These are phyloP conservation scores for Chelidonichthys spinosus DNA, from an alignment of 2,797 vertebrate species.

Conservation along the genomic window DNA sequence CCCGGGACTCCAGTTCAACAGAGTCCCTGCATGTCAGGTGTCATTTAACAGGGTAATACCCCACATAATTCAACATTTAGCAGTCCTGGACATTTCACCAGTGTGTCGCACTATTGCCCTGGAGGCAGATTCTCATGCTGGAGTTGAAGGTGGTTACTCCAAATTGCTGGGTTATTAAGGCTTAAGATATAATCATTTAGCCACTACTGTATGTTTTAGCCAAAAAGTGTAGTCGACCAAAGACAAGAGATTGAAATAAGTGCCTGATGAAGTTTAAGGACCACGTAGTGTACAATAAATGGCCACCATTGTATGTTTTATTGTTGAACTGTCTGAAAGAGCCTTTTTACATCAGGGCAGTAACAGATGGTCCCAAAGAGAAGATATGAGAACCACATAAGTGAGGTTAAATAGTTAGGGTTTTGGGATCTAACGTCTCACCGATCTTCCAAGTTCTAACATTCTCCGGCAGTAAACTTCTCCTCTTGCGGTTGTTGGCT, in stretches of 20 bases:
- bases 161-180: conserved; percentile 15
- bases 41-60: conserved; percentile 26
- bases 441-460: conserved; percentile 10
- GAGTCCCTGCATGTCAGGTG: conserved; percentile 19
- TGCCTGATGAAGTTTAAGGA: conserved; percentile 9
- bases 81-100: conserved; percentile 27
- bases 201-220: neutral
- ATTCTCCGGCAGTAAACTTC: neutral
- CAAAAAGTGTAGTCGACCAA: neutral
- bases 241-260: conserved; percentile 29
- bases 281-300: conserved; percentile 13
- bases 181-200: conserved; percentile 10
- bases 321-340: conserved; percentile 11
- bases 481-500: conserved; percentile 25
- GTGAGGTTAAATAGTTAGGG: neutral
- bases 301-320: conserved; percentile 20
- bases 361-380: conserved; percentile 5
- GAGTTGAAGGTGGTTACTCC: conserved; percentile 43
- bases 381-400: conserved; percentile 1
- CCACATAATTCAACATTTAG: conserved; percentile 14
- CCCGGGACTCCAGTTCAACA: neutral
- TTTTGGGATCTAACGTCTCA: neutral
- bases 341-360: neutral
- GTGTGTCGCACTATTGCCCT: conserved; percentile 11
- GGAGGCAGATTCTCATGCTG: conserved; percentile 23